A percentile compares a stretch with the other conserved stretches of the same genome.
phyloP scores from a whole-genome alignment of 2,888 invertebrate genomes.

The Callinectes sapidus region DNA sequence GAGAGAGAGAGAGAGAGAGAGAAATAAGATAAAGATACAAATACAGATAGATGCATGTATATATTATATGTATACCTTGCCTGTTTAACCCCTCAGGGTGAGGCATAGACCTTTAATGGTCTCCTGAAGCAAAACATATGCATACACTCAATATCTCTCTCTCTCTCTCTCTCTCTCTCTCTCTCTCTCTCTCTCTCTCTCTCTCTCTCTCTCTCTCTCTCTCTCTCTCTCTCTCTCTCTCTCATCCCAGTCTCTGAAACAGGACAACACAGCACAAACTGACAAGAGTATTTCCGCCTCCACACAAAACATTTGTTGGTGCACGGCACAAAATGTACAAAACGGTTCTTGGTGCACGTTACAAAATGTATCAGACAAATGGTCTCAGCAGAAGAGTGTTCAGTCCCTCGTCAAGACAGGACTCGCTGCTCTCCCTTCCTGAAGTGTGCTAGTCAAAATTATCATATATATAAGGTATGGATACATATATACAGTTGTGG shows the following conservation, averaged over 20 bases:
- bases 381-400: neutral
- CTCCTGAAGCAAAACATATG: neutral
- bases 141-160: neutral
- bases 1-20: neutral
- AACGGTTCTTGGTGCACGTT: neutral
- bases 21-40: neutral
- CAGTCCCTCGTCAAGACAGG: neutral
- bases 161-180: neutral
- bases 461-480: neutral
- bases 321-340: neutral
- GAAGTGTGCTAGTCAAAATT: neutral
- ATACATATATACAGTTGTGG: neutral
- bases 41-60: neutral
- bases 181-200: slow-evolving; percentile 1
- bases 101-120: too few relatives aligned
- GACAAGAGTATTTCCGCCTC: neutral
- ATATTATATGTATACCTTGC: neutral
- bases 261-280: slow-evolving; percentile 35
- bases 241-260: neutral
- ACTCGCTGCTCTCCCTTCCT: neutral
- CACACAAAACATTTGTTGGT: neutral
- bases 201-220: slow-evolving; percentile 7
- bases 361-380: neutral
- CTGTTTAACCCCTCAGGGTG: too few relatives aligned
- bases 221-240: slow-evolving; percentile 28